Conservation (phyloP, 2,797 vertebrate species). For the Trematomus bernacchii region DNA sequence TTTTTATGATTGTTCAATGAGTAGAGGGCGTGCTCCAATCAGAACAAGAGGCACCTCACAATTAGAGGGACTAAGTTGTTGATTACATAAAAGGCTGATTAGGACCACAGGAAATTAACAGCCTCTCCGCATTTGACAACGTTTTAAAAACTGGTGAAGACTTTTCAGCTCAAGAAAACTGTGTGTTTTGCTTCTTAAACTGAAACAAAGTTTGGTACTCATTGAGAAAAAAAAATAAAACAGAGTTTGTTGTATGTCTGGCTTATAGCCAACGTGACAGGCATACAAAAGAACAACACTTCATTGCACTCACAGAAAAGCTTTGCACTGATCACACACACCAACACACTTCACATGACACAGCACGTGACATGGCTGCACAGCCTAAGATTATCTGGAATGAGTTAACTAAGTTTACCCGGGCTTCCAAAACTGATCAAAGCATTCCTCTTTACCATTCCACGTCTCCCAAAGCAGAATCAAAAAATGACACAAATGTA, state of each 20-base stretch:
- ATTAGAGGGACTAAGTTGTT: neutral
- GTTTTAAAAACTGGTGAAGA: neutral
- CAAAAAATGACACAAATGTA: neutral
- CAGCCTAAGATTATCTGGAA: conserved; percentile 31
- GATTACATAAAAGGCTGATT: conserved; percentile 1
- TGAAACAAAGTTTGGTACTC: conserved; percentile 1
- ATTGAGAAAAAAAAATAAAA: conserved; percentile 10
- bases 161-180: neutral
- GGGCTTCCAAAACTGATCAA: conserved; percentile 31
- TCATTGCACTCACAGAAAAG: conserved; percentile 4
- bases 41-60: neutral
- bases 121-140: neutral
- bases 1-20: neutral
- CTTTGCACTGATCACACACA: conserved; percentile 16
- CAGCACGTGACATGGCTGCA: conserved; percentile 40
- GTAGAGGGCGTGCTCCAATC: neutral
- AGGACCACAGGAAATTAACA: neutral
- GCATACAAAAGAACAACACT: conserved; percentile 17
- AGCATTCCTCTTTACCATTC: conserved; percentile 1
- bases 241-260: conserved; percentile 12
- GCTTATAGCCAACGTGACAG: conserved; percentile 21
- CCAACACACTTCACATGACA: conserved; percentile 57
- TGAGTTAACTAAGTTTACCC: conserved; percentile 39
- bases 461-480: neutral
- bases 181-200: neutral